Evolutionary conservation across 2,888 invertebrate species (phyloP).

Genomic region (Brenthis ino): DNA sequence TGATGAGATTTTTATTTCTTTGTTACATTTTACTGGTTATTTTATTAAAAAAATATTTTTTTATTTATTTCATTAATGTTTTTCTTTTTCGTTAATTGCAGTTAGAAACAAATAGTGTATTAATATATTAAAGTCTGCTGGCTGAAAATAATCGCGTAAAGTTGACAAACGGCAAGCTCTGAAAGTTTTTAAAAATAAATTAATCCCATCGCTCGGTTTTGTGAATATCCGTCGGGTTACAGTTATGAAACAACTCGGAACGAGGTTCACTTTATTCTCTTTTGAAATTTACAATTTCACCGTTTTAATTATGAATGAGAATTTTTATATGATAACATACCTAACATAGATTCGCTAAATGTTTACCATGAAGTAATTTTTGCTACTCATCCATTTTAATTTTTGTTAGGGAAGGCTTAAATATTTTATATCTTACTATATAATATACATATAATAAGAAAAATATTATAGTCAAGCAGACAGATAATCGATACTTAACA

Average conservation of each 20-base stretch:
- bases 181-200: conserved; percentile 34
- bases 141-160: conserved; percentile 33
- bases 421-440: no score
- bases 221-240: conserved; percentile 29
- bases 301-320: conserved; percentile 20
- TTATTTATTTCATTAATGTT: not conserved
- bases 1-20: conserved; percentile 2
- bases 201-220: conserved; percentile 34
- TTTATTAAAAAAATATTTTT: not conserved
- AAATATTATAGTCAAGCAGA: no score
- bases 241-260: conserved; percentile 32
- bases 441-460: no score
- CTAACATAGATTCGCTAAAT: not conserved
- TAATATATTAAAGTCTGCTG: conserved; percentile 11
- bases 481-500: no score
- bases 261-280: conserved; percentile 29
- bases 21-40: not conserved
- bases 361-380: conserved; percentile 9
- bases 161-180: conserved; percentile 32
- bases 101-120: not conserved
- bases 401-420: no score
- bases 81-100: not conserved
- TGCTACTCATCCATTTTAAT: no score
- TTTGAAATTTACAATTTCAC: conserved; percentile 21
- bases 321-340: conserved; percentile 21